A percentile compares a stretch with the other conserved stretches of the same genome.
Evolutionary conservation across 2,888 invertebrate species (phyloP).

Genomic region (Trichopoda pennipes): DNA sequence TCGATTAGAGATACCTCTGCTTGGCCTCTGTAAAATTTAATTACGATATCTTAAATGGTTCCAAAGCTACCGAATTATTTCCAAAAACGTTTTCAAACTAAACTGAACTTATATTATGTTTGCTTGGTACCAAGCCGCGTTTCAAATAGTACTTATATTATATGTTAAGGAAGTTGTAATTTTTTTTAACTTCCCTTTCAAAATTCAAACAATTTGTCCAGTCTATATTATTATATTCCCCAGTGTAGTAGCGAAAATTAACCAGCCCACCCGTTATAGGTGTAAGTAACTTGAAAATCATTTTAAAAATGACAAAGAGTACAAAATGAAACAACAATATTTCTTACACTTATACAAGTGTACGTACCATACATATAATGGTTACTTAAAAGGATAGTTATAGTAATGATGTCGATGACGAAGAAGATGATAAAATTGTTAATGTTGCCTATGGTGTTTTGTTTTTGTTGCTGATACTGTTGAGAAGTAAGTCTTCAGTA

Average conservation of each 20-base stretch:
- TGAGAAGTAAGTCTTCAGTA: slow-evolving; percentile 36
- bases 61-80: no score
- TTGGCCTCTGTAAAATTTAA: no score
- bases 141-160: no score
- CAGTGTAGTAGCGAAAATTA: slow-evolving; percentile 9
- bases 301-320: slow-evolving; percentile 39
- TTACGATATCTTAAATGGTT: no score
- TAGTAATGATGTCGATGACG: slow-evolving; percentile 65
- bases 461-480: slow-evolving; percentile 26
- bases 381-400: slow-evolving; percentile 64
- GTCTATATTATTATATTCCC: not conserved
- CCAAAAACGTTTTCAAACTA: no score
- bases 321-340: slow-evolving; percentile 33
- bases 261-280: slow-evolving; percentile 1
- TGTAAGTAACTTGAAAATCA: slow-evolving; percentile 47
- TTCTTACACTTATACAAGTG: not conserved
- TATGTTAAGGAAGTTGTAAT: no score
- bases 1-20: no score
- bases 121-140: no score
- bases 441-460: slow-evolving; percentile 7
- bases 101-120: no score
- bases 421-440: slow-evolving; percentile 63
- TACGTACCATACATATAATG: slow-evolving; percentile 12
- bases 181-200: not conserved
- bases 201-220: not conserved